Percentiles rank a stretch among this genome's conserved stretches.
phyloP scores from a whole-genome alignment of 2,797 vertebrate species.

The Orientallactaga sibirica region DNA sequence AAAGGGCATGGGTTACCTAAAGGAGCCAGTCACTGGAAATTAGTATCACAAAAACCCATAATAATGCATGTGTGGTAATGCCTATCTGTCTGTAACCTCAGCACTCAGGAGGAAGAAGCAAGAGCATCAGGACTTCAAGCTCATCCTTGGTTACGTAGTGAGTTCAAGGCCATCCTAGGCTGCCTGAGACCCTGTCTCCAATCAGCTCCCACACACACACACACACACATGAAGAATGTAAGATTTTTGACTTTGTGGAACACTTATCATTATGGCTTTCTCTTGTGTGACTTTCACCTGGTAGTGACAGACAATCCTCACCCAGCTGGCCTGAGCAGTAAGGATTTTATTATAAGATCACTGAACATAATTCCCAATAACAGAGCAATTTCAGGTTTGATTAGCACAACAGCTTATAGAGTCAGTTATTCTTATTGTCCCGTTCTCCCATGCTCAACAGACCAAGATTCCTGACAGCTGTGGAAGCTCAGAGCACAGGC shows the following conservation, averaged over 20 bases:
- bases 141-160: neutral
- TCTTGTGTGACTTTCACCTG: neutral
- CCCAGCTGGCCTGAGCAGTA: neutral
- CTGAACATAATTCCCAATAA: neutral
- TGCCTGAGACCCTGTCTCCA: neutral
- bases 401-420: neutral
- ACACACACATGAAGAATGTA: neutral
- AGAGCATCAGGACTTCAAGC: neutral
- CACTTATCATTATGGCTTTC: neutral
- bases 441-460: too few species aligned
- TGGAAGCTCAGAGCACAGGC: neutral
- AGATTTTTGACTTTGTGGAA: neutral
- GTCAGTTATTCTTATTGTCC: too few species aligned
- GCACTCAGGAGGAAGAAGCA: neutral
- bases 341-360: neutral
- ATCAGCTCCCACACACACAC: neutral
- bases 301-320: conserved; percentile 22
- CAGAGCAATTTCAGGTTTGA: neutral
- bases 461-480: too few species aligned
- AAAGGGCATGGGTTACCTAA: conserved; percentile 93
- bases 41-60: conserved; percentile 6
- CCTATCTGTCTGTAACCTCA: too few species aligned
- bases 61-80: neutral
- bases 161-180: too few species aligned
- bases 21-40: conserved; percentile 61